phyloP scores from a whole-genome alignment of 2,113 vertebrate species.

The Muntiacus muntjak region DNA sequence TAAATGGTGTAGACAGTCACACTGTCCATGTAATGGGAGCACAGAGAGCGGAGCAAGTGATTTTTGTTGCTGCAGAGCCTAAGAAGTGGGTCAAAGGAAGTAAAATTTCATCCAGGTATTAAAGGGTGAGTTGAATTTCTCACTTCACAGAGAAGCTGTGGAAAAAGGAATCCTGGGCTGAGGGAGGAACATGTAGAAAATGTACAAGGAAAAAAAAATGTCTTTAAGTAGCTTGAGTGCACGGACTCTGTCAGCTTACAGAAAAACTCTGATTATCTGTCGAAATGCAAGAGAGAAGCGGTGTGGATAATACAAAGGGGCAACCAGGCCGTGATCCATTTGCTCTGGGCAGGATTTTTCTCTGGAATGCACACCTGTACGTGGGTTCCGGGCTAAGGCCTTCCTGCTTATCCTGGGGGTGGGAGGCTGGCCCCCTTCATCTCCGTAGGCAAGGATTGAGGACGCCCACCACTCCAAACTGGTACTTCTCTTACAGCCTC shows the following conservation, averaged over 20 bases:
- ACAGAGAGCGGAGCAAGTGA: neutral
- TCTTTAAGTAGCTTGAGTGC: slow-evolving; percentile 10
- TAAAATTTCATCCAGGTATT: slow-evolving; percentile 5
- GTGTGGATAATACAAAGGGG: neutral
- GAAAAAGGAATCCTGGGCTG: slow-evolving; percentile 22
- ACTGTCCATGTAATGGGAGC: neutral
- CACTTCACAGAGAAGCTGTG: neutral
- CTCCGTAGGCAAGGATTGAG: neutral
- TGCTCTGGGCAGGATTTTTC: neutral
- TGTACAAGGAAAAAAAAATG: neutral
- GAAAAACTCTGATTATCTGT: slow-evolving; percentile 31
- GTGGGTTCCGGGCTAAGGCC: neutral
- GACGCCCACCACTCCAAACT: neutral
- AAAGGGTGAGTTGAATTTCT: slow-evolving; percentile 36
- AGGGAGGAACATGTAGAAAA: neutral
- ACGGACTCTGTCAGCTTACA: neutral
- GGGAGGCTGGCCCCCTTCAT: neutral
- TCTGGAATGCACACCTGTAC: neutral
- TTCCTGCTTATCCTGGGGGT: neutral
- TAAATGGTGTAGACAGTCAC: neutral
- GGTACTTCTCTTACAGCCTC: neutral
- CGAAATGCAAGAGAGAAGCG: neutral
- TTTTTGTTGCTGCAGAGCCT: neutral
- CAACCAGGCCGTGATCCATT: neutral
- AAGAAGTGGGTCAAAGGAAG: neutral